Base-by-base conservation (phyloP, 2,888 invertebrate species). In the Parapristionchus giblindavisi region DNA sequence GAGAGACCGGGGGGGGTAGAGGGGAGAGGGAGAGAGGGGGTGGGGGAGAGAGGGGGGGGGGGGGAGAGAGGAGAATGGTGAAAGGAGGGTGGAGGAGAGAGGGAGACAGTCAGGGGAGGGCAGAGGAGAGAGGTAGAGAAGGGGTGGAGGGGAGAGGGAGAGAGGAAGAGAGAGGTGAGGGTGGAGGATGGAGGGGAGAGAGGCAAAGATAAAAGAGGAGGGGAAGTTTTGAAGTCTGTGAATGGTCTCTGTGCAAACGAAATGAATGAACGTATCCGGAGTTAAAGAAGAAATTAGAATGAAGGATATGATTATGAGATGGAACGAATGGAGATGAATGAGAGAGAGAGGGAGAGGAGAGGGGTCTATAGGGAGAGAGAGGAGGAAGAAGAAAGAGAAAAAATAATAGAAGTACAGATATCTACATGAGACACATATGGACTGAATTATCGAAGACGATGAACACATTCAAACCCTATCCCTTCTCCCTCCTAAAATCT, bases 21-120 rank as follows among this genome's bases (percentile, higher is more conserved):
- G n/a, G n/a, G n/a, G n/a, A 56, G 40, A 63, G 36, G 8, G 65
- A 74, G 78, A 61, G 61, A 65, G 61, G 60, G 29, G 36, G 32
- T 36, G 48, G 38, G 34, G 29, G 32, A 38, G 24, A 60, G 65
- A 63, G n/a, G 60, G 58, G 51, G 66, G 52, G 34, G 29, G 61
- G 38, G n/a, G 38, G 56, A 32, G 74, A 75, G 40, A 51, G 40
- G 24, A 38, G 36, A 38, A 34, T 2, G 17, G 43, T 43, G 43
- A 14, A 43, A 8, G 17, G 8, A 17, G 36, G 38, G 40, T 58
- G 40, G 52, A 43, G 8, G 65, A 74, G 78, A 61, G 61, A 65
- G 61, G 60, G 29, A 48, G 48, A 48, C 29, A 36, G 32, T 32
- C 17, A 60, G 65, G 56, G n/a, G 60, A 51, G 51, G 66, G 52